Conservation (phyloP, 2,888 invertebrate genomes). For the Ellobium chinense region DNA sequence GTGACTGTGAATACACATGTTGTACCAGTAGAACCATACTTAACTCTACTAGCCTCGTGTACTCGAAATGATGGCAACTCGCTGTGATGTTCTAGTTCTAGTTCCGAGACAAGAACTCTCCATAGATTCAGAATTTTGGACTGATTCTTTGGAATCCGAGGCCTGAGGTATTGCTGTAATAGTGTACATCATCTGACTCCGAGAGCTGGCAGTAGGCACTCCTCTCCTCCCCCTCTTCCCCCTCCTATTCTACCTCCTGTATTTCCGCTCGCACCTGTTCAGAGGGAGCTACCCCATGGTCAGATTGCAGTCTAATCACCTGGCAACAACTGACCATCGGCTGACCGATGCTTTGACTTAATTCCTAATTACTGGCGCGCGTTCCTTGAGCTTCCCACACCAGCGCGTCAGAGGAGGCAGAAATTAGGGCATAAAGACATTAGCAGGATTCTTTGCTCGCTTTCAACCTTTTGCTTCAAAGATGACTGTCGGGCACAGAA, state of each 20-base stretch:
- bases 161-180: no score
- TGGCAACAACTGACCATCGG: no score
- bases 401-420: not conserved
- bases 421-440: slow-evolving; percentile 5
- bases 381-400: not conserved
- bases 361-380: slow-evolving; percentile 21
- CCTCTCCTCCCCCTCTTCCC: not conserved
- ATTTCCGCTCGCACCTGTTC: slow-evolving; percentile 19
- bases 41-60: no score
- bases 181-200: not conserved
- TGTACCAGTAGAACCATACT: no score
- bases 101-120: no score
- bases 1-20: no score
- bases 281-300: not conserved
- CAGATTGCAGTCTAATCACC: slow-evolving; percentile 4
- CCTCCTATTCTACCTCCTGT: not conserved
- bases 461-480: not conserved
- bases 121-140: no score
- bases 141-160: no score
- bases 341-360: slow-evolving; percentile 15
- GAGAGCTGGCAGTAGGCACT: not conserved
- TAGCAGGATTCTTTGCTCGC: not conserved
- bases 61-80: no score
- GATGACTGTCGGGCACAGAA: no score
- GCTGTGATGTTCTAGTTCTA: no score